Base-by-base conservation (phyloP, 1,140 invertebrate genomes). In the Helicoverpa armigera region DNA sequence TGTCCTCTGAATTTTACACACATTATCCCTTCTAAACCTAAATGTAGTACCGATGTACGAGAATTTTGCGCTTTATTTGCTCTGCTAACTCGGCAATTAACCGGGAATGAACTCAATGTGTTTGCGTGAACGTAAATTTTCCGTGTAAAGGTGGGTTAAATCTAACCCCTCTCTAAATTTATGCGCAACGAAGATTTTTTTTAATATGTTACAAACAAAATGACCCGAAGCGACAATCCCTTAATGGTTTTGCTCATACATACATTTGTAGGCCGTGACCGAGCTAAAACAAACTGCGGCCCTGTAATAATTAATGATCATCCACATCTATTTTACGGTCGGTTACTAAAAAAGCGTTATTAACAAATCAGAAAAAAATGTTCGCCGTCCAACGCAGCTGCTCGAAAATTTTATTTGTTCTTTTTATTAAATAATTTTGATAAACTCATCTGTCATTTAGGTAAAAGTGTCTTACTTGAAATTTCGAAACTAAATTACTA, bases 291-390 rank as follows among this genome's bases (percentile, higher is more conserved):
- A 94, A 93, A 94, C 90, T 91, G 89, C 88, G 85, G 83, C 83
- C 88, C 81, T 63, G 77, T 82, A 85, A 91, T 94, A 94, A 94
- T 93, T 93, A 93, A 94, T 92, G 92, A 91, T 89, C 90, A 89
- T 88, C 87, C 87, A 87, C 86, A 89, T 90, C 89, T 91, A 93
- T 93, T 93, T 91, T 91, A 93, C 92, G 92, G 91, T 89, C 88
- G 88, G 88, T 90, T 82, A 85, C 65, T 89, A 87, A 86, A 87
- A 89, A 90, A 89, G 86, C 70, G 85, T 86, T 88, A 89, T 85
- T 91, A 91, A 90, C 87, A 88, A 91, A 92, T 90, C 85, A 87
- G 83, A 85, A 86, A 83, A 81, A 85, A 70, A 53, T 82, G 79
- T 84, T 83, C 81, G 14, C 51, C 58, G 69, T 82, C 76, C 82